Evolutionary conservation across 2,888 invertebrate genomes (phyloP).

Genomic region (Cremastinae sp.): DNA sequence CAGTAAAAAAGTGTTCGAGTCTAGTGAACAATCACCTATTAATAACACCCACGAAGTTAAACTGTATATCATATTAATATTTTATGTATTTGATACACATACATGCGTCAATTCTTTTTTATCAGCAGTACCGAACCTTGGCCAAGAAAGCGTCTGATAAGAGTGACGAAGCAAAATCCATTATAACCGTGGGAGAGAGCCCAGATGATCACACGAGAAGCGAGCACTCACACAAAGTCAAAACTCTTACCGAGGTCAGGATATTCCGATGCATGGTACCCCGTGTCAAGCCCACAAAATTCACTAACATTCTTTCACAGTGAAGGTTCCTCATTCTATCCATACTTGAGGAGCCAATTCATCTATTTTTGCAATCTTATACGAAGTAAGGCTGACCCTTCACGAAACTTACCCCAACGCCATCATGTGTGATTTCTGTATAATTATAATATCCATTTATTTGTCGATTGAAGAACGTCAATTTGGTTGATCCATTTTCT

Average conservation of each 20-base stretch:
- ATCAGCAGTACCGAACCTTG: conserved; percentile 25
- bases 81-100: conserved; percentile 9
- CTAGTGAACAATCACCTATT: conserved; percentile 34
- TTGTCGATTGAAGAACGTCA: too few species aligned
- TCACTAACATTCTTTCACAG: conserved; percentile 35
- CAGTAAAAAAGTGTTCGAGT: conserved; percentile 17
- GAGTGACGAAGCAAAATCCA: conserved; percentile 53
- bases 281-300: conserved; percentile 13
- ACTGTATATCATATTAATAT: conserved; percentile 14
- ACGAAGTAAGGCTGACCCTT: neutral
- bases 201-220: conserved; percentile 35
- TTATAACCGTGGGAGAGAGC: conserved; percentile 55
- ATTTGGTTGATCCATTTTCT: too few species aligned
- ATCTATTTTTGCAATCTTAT: conserved; percentile 4
- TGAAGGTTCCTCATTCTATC: neutral
- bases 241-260: conserved; percentile 28
- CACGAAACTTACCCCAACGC: neutral
- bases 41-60: conserved; percentile 32
- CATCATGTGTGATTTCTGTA: conserved; percentile 3
- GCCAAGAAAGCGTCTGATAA: conserved; percentile 53
- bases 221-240: neutral
- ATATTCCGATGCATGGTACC: conserved; percentile 37
- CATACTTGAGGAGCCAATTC: conserved; percentile 35
- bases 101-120: conserved; percentile 2
- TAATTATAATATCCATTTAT: too few species aligned